phyloP scores from a whole-genome alignment of 2,888 invertebrate genomes.

The Steinernema hermaphroditum region DNA sequence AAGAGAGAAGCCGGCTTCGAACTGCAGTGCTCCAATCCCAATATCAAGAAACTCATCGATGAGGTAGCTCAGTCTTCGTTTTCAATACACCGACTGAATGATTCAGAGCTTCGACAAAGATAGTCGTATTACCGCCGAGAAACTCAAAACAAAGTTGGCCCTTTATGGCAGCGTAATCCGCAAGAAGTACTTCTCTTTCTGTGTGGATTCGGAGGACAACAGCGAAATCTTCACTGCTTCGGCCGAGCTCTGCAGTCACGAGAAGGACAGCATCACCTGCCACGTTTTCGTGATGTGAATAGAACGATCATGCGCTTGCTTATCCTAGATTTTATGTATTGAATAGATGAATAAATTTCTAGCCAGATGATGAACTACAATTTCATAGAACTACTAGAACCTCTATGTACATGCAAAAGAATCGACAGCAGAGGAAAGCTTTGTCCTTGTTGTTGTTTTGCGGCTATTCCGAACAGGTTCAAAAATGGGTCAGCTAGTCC shows the following conservation, averaged over 20 bases:
- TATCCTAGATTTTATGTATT: no score
- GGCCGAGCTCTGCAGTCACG: slow-evolving; percentile 8
- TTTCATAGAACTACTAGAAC: no score
- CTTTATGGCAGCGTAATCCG: not conserved
- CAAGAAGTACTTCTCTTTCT: not conserved
- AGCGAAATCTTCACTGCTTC: slow-evolving; percentile 6
- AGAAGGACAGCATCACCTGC: not conserved
- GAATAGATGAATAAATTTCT: no score
- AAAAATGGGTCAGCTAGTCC: no score
- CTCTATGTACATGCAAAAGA: no score
- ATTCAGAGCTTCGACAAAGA: slow-evolving; percentile 20
- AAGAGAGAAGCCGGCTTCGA: not conserved
- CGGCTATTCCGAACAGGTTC: no score
- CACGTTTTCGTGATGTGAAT: slow-evolving; percentile 8
- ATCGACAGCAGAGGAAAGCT: no score
- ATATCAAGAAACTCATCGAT: slow-evolving; percentile 12
- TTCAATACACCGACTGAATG: not conserved
- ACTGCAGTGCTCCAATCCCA: not conserved
- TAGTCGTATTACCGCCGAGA: not conserved
- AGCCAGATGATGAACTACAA: no score
- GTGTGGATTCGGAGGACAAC: not conserved
- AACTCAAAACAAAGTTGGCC: not conserved
- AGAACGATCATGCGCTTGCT: no score
- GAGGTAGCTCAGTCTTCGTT: not conserved
- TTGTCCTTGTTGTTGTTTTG: no score